Evolutionary conservation across 2,113 vertebrate genomes (phyloP), one percentile per base, ranked within the genome.

Genomic region (Chitala chitala): DNA sequence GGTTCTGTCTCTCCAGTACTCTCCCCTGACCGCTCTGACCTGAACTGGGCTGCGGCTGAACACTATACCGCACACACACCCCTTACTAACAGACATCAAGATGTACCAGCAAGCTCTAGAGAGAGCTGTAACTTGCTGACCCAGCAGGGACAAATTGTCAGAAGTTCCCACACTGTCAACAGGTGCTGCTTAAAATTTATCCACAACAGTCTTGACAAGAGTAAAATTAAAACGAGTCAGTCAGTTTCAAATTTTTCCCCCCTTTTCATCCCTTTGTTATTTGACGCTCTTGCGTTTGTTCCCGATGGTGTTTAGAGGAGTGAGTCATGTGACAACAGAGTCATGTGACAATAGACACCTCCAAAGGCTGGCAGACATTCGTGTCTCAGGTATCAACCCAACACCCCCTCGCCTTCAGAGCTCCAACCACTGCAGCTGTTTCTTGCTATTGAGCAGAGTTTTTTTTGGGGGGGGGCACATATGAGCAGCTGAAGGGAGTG

Each of bases 311-410:
- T 29, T 42, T 51, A 17, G 29, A 7, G 46, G 48, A 53, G 36
- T 69, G 68, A 51, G 46, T 69, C 68, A 69, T 58, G 54, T 58
- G 53, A 42, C 42, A 61, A 6, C 24, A 46, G 71, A 46, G 71
- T 72, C 55, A 72, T 42, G 71, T 72, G 71, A 59, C 71, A 64
- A 29, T 22, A 50, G 44, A 63, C 71, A 73, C 71, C 56, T 64
- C 71, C 44, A 26, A 17, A n/a, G 20, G 40, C 42, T 26, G 42
- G 42, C 42, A 59, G 71, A 61, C 40, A 59, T 59, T n/a, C 36
- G 22, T 1, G 69, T 71, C 51, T 71, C 69, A n/a, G 48, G 33
- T 71, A 26, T 71, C 69, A 31, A 22, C 50, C 54, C 71, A 51
- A 15, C 12, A n/a, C 53, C 55, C 12, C 70, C 40, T 9, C 38